Evolutionary conservation across 2,888 invertebrate genomes (phyloP).

Genomic region (Papilio gigon): DNA sequence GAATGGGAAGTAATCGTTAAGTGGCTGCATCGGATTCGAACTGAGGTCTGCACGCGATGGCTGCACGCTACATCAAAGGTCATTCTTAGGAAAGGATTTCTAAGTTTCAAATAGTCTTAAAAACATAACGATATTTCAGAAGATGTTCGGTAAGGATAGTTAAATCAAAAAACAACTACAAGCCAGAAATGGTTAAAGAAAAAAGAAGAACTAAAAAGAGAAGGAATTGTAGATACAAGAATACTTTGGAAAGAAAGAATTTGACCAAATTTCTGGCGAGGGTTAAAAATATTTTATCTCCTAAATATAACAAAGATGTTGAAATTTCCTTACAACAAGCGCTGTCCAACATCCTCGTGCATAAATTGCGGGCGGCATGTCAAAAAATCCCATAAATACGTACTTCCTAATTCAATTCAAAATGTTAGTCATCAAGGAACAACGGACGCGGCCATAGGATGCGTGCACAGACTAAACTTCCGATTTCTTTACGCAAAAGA

Average conservation of each 20-base stretch:
- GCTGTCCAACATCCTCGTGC: not conserved
- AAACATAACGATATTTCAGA: too few species aligned
- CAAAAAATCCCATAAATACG: not conserved
- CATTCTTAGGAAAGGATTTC: not conserved
- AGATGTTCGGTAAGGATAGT: too few species aligned
- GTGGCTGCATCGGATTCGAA: conserved; percentile 10
- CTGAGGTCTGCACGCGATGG: conserved; percentile 4
- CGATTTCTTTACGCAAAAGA: not conserved
- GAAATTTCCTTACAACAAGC: not conserved
- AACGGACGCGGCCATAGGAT: not conserved
- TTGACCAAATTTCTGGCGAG: too few species aligned
- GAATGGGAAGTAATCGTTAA: not conserved
- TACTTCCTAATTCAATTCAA: conserved; percentile 24
- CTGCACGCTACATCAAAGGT: not conserved
- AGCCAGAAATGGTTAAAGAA: too few species aligned
- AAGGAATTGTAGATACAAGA: too few species aligned
- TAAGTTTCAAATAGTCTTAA: too few species aligned
- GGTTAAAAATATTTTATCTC: too few species aligned
- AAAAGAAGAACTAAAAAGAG: too few species aligned
- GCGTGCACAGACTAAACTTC: not conserved
- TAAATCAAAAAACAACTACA: too few species aligned
- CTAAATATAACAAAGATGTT: not conserved
- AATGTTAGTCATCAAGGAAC: conserved; percentile 19
- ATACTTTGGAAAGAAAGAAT: too few species aligned
- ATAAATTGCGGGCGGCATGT: not conserved